Evolutionary conservation across 1,140 invertebrate genomes (phyloP).

Genomic region (Lerema accius): DNA sequence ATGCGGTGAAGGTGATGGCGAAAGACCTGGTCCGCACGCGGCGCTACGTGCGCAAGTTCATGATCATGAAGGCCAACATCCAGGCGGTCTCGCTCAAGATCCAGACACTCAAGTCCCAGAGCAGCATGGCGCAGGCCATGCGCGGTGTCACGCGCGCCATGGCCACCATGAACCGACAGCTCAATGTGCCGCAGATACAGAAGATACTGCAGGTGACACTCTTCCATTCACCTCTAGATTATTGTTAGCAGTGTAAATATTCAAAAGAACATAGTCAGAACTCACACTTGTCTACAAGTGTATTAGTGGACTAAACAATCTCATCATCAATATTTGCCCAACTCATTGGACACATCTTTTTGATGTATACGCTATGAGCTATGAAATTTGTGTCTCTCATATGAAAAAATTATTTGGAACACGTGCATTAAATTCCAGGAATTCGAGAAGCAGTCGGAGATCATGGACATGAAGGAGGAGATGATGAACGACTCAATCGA

Average conservation of each 20-base stretch:
- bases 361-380: too few relatives aligned
- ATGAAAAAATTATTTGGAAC: too few relatives aligned
- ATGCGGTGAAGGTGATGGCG: slow-evolving; percentile 99
- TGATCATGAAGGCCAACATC: slow-evolving; percentile 99
- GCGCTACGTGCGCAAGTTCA: slow-evolving; percentile 98
- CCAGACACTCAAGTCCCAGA: slow-evolving; percentile 98
- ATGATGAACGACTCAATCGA: slow-evolving; percentile 99
- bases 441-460: slow-evolving; percentile 99
- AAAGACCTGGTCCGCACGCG: slow-evolving; percentile 99
- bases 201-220: slow-evolving; percentile 97
- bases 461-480: slow-evolving; percentile 99
- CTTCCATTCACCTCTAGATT: too few relatives aligned
- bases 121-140: slow-evolving; percentile 99
- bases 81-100: slow-evolving; percentile 99
- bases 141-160: slow-evolving; percentile 99
- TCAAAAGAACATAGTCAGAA: too few relatives aligned
- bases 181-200: slow-evolving; percentile 99
- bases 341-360: too few relatives aligned
- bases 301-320: too few relatives aligned
- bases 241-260: too few relatives aligned
- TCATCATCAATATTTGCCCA: not conserved
- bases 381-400: too few relatives aligned
- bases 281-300: too few relatives aligned
- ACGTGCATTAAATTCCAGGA: slow-evolving; percentile 85
- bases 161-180: slow-evolving; percentile 98